These are phyloP conservation scores for Anarrhichthys ocellatus DNA, from an alignment of 2,113 vertebrate genomes.

Conservation along the genomic window DNA sequence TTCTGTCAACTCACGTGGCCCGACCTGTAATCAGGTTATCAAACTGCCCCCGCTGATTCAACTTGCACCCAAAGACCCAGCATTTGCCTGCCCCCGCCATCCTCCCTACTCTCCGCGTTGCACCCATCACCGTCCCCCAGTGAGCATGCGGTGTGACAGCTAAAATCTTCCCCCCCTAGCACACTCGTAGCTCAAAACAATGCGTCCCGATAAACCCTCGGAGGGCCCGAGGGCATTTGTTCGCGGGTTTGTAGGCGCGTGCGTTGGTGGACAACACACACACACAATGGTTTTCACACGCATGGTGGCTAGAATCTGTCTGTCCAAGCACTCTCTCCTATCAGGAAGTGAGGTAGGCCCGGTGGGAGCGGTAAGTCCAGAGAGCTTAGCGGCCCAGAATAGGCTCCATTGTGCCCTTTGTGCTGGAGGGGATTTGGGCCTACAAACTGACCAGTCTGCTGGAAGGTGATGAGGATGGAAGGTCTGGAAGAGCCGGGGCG, in stretches of 20 bases:
- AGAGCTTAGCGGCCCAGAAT: slow-evolving; percentile 81
- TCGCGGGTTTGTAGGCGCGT: slow-evolving; percentile 9
- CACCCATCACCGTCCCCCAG: slow-evolving; percentile 82
- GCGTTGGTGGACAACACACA: background rate
- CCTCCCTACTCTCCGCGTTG: slow-evolving; percentile 65
- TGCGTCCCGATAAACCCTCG: slow-evolving; percentile 83
- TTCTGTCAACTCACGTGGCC: slow-evolving; percentile 41
- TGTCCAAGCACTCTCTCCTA: slow-evolving; percentile 90
- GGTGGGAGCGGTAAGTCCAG: slow-evolving; percentile 83
- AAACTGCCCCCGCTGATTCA: slow-evolving; percentile 36
- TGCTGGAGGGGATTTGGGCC: slow-evolving; percentile 87
- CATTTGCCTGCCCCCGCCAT: background rate
- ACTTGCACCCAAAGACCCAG: slow-evolving; percentile 57
- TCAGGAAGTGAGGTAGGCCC: slow-evolving; percentile 89
- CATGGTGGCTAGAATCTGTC: slow-evolving; percentile 86
- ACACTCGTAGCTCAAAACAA: slow-evolving; percentile 86
- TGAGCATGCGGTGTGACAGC: slow-evolving; percentile 90
- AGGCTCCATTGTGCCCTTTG: slow-evolving; percentile 89
- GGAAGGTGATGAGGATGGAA: slow-evolving; percentile 91
- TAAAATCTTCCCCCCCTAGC: slow-evolving; percentile 86
- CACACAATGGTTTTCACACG: slow-evolving; percentile 42
- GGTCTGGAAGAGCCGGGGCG: slow-evolving; percentile 80
- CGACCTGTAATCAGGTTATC: slow-evolving; percentile 45
- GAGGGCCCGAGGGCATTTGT: slow-evolving; percentile 53
- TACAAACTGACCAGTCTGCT: slow-evolving; percentile 90